These are phyloP conservation scores for Trypoxylus dichotomus DNA, from an alignment of 1,140 invertebrate species.

Conservation along the genomic window DNA sequence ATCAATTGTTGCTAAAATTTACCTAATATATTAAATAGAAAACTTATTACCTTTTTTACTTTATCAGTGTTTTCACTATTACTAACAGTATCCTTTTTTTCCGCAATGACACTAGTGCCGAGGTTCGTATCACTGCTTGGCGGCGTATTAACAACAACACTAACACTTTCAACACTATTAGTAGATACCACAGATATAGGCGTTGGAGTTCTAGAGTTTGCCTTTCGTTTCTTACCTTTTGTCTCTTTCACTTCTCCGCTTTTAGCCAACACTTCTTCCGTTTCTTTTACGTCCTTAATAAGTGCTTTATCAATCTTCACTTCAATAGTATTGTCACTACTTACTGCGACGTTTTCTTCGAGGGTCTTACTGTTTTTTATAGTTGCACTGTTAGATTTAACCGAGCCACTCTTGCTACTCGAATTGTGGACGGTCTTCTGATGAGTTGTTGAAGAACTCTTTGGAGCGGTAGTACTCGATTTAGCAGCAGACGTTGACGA, in stretches of 20 bases:
- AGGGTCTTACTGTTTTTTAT: conserved; percentile 41
- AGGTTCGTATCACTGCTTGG: conserved; percentile 10
- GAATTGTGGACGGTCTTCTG: conserved; percentile 48
- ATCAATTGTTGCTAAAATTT: too few relatives aligned
- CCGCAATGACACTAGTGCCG: background rate
- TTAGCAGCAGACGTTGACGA: conserved; percentile 37
- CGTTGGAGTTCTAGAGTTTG: conserved; percentile 50
- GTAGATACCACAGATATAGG: conserved; percentile 42
- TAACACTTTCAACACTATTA: conserved; percentile 41
- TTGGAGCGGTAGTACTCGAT: conserved; percentile 36
- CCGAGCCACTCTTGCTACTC: conserved; percentile 41
- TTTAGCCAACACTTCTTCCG: conserved; percentile 51
- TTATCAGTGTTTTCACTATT: conserved; percentile 44
- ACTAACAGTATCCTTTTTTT: conserved; percentile 38
- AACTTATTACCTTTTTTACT: conserved; percentile 45
- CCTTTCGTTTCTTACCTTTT: conserved; percentile 41
- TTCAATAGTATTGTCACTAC: conserved; percentile 53
- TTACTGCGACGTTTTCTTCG: conserved; percentile 39
- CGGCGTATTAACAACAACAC: conserved; percentile 36
- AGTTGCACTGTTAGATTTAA: conserved; percentile 35
- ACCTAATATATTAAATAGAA: too few relatives aligned
- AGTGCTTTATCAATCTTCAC: conserved; percentile 34
- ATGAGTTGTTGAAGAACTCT: conserved; percentile 39
- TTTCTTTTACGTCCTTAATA: conserved; percentile 51
- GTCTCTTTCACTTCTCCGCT: conserved; percentile 38